Evolutionary conservation across 2,797 vertebrate genomes (phyloP).

Genomic region (Cyprinodon diabolis): DNA sequence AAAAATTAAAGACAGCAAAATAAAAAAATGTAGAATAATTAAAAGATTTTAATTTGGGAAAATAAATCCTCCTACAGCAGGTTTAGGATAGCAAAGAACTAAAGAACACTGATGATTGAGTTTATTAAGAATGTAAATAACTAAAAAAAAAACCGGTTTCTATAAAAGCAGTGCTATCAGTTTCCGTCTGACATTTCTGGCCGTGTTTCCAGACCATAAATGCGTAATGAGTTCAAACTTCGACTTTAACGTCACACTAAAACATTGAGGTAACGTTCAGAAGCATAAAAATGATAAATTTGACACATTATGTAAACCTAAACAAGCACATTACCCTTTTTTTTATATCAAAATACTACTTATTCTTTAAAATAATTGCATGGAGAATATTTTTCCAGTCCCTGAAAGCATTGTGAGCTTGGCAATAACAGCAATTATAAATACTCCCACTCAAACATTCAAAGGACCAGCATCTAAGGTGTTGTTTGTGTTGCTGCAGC

Average conservation of each 20-base stretch:
- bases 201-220: conserved; percentile 11
- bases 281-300: conserved; percentile 7
- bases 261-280: conserved; percentile 11
- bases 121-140: neutral
- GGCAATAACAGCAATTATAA: conserved; percentile 29
- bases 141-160: too few species aligned
- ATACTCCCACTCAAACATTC: conserved; percentile 11
- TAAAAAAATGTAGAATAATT: too few species aligned
- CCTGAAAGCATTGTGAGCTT: conserved; percentile 16
- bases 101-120: too few species aligned
- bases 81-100: neutral
- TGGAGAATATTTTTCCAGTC: conserved; percentile 20
- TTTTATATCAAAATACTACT: conserved; percentile 15
- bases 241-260: neutral
- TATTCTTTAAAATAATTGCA: conserved; percentile 6
- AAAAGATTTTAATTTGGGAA: too few species aligned
- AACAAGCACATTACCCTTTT: neutral
- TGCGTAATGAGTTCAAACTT: conserved; percentile 6
- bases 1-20: too few species aligned
- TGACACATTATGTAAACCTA: neutral
- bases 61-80: neutral
- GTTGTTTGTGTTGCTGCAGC: conserved; percentile 14
- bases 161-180: neutral
- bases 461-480: conserved; percentile 26
- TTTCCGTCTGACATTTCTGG: neutral